phyloP scores from a whole-genome alignment of 2,797 vertebrate species.

The Pangasius macronema region DNA sequence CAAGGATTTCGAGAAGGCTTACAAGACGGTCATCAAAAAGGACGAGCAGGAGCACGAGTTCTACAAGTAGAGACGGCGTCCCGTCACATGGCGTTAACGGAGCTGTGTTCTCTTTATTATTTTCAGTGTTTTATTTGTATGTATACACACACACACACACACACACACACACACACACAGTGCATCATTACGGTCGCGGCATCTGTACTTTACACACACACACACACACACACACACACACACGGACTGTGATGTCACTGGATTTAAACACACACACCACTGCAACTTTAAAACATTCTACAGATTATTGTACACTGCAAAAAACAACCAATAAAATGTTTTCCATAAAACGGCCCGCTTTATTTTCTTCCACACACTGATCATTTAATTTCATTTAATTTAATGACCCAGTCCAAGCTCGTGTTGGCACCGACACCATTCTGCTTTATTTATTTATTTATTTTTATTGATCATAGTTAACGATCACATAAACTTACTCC shows the following conservation, averaged over 20 bases:
- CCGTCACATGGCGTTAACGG: conserved; percentile 43
- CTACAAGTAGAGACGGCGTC: conserved; percentile 80
- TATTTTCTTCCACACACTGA: background rate
- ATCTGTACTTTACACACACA: background rate
- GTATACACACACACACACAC: background rate
- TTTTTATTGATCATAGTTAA: background rate
- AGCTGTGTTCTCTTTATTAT: background rate
- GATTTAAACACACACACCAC: conserved; percentile 31
- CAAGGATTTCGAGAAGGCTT: conserved; percentile 94
- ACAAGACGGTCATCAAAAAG: conserved; percentile 94
- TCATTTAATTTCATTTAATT: background rate
- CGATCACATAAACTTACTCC: background rate
- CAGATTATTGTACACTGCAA: conserved; percentile 46
- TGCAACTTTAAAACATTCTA: conserved; percentile 11
- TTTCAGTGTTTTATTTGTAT: conserved; percentile 2
- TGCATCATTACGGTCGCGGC: background rate
- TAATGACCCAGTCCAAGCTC: background rate
- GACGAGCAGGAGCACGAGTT: conserved; percentile 96
- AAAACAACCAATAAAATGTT: conserved; percentile 69
- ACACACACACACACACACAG: conserved; percentile 27
- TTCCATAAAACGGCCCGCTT: conserved; percentile 63
- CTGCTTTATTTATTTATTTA: background rate
- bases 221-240: no score
- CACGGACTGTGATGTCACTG: conserved; percentile 41
- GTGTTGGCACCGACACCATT: no score